phyloP scores from a whole-genome alignment of 1,140 invertebrate species.

The Matsumurasca onukii region DNA sequence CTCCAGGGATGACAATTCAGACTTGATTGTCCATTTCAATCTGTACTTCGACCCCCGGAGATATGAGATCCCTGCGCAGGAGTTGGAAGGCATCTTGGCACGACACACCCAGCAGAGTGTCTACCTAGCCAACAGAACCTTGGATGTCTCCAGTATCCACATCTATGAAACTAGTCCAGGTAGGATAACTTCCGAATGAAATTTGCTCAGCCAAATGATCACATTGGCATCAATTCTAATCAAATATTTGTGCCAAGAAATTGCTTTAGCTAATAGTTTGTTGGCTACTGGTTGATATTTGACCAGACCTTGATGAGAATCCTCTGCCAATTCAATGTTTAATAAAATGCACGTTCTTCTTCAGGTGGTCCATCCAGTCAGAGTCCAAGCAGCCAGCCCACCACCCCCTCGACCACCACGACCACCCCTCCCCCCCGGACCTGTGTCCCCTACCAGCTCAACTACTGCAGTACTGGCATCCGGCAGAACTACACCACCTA shows the following conservation, averaged over 20 bases:
- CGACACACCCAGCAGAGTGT: slow-evolving; percentile 38
- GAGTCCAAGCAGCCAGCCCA: slow-evolving; percentile 21
- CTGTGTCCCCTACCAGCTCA: slow-evolving; percentile 64
- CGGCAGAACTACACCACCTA: slow-evolving; percentile 80
- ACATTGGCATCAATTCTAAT: too few relatives aligned
- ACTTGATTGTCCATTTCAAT: slow-evolving; percentile 72
- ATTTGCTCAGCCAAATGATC: too few relatives aligned
- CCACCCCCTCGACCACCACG: slow-evolving; percentile 51
- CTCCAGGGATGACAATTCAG: slow-evolving; percentile 60
- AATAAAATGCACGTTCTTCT: too few relatives aligned
- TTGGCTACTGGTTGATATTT: too few relatives aligned
- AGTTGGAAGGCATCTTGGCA: slow-evolving; percentile 57
- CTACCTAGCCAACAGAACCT: slow-evolving; percentile 50
- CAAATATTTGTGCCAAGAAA: too few relatives aligned
- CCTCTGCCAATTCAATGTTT: too few relatives aligned
- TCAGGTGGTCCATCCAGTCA: slow-evolving; percentile 47
- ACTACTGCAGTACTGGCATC: slow-evolving; percentile 67
- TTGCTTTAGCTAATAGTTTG: too few relatives aligned
- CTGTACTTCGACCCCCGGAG: slow-evolving; percentile 64
- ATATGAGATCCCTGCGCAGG: slow-evolving; percentile 52
- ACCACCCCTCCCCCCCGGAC: slow-evolving; percentile 59
- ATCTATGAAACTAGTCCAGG: slow-evolving; percentile 54
- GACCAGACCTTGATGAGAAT: too few relatives aligned
- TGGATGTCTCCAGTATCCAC: slow-evolving; percentile 64
- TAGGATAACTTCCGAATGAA: too few relatives aligned